Base-by-base conservation (phyloP, 2,888 invertebrate genomes). In the Melieria crassipennis region DNA sequence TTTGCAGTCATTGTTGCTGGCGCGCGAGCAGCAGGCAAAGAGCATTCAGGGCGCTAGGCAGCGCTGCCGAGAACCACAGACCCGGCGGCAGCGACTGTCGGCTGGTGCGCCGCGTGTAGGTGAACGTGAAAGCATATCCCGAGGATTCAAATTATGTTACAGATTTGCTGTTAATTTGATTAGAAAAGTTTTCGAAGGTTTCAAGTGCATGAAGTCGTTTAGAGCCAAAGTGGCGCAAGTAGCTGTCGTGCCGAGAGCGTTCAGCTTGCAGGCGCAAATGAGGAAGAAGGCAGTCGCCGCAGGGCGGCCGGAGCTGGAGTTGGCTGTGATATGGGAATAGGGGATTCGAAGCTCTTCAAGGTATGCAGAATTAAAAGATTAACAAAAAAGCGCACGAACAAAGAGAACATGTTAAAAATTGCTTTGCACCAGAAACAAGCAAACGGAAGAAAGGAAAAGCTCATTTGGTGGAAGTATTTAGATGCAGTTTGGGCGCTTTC, bases 81-180 rank as follows among this genome's bases (percentile, higher is more conserved):
- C 30, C 62, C 60, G 48, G 66, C 57, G 10, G 60, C 58, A 48
- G 67, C 30, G 16, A 11, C 50, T 30, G n/a, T 60, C 48, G 73
- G 71, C 73, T 56, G 13, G n/a, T 56, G 5, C 10, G 10, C 57
- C 16, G 57, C 9, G n/a, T 13, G 16, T 13, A 57, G n/a, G 57
- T 16, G 30, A 57, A 52, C 52, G 30, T 30, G 30, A 30, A 5
- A 57, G 57, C 16, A 13, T 16, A 57, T 4, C 52, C 6, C 10
- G 57, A 57, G 30, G 7, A 57, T 16, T 57, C n/a, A 57, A 57
- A 57, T 57, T 57, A 57, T 57, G 30, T 30, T 57, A 7, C 57
- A 13, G 65, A 73, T 71, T 72, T 73, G 73, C 78, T 80, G 81
- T 80, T 82, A 82, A 82, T 83, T 83, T 82, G 81, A 82, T 82